Base-by-base conservation (phyloP, 2,888 invertebrate species). In the Criorhina ranunculi region DNA sequence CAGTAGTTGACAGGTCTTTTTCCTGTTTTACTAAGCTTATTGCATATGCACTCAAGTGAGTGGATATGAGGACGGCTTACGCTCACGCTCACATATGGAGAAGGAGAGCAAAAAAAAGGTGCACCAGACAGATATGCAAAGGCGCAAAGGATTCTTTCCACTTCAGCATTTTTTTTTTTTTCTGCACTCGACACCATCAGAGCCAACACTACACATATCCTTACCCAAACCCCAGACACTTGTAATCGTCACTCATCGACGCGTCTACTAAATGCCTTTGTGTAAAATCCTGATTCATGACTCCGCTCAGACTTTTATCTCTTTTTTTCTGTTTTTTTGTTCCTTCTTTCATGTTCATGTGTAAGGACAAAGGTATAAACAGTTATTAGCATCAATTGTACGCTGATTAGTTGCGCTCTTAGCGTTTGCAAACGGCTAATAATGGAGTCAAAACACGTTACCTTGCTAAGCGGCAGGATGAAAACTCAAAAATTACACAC, bases 231-330 rank as follows among this genome's bases (percentile, higher is more conserved):
- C 72, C 60, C 57, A 44, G 62, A 51, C 70, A 53, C 69, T 79
- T 85, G 85, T 76, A 76, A 85, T 76, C 79, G 70, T 70, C 85
- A 80, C 85, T 80, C 85, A 80, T 85, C 85, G 85, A 76, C 75
- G 80, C 85, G 79, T 57, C 78, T 75, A 44, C 73, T 78, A 78
- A 78, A 75, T 62, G 73, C 78, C 55, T 73, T 73, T 67, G 37
- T 78, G 51, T 75, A 42, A 40, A 73, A 57, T 67, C 60, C 78
- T 67, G 72, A 77, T 73, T 83, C 67, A 77, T 55, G 55, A 73
- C 78, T 72, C 49, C 8, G 17, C 49, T 77, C 42, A 64, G 67
- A 59, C 66, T 62, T 57, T 62, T 69, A 42, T 62, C 37, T 42
- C 29, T 11, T 0, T n/a, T 44, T n/a, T n/a, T 29, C 24, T 24